A percentile compares a stretch with the other conserved stretches of the same genome.
These are phyloP conservation scores for Rhogogaster chlorosoma DNA, from an alignment of 2,888 invertebrate genomes.

Conservation along the genomic window DNA sequence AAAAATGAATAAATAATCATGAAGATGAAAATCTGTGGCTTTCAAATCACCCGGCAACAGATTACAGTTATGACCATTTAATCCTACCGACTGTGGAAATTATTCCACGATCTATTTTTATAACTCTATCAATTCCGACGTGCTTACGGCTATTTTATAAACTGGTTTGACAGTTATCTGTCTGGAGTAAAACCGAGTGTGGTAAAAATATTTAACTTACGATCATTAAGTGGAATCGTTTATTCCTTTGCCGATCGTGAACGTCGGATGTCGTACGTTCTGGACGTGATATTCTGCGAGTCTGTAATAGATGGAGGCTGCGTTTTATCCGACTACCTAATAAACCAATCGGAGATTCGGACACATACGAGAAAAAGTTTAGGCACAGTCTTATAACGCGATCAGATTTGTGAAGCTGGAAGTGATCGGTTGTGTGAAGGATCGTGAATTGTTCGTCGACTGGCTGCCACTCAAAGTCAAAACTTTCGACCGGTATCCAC, in stretches of 20 bases:
- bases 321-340: background rate
- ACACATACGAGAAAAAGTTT: conserved; percentile 17
- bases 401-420: conserved; percentile 20
- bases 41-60: background rate
- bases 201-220: background rate
- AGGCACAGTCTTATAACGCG: background rate
- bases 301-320: background rate
- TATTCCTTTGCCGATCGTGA: background rate
- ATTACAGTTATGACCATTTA: background rate
- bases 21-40: background rate
- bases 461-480: conserved; percentile 53
- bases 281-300: background rate
- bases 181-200: background rate
- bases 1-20: too few relatives aligned
- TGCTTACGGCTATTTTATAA: background rate
- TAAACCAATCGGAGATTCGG: conserved; percentile 13
- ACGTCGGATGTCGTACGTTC: background rate
- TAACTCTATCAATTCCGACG: background rate
- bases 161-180: background rate
- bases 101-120: background rate
- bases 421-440: conserved; percentile 40
- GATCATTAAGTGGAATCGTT: background rate
- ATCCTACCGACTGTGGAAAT: background rate
- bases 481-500: conserved; percentile 37
- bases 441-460: conserved; percentile 42